These are phyloP conservation scores for Furnarius figulus DNA, from an alignment of 2,113 vertebrate genomes.

Conservation along the genomic window DNA sequence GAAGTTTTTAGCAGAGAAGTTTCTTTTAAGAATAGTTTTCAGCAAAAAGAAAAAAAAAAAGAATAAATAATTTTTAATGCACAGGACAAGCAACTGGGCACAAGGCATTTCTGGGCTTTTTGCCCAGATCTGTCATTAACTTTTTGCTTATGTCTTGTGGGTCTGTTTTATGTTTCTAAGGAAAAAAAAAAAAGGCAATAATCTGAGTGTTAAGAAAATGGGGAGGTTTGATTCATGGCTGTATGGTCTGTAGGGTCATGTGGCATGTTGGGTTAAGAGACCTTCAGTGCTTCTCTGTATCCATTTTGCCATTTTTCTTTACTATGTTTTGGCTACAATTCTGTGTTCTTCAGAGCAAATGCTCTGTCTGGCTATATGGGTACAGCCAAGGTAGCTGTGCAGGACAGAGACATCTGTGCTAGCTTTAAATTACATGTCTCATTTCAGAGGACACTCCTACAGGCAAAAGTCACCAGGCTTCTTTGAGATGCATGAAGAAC, in stretches of 20 bases:
- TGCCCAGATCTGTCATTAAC: neutral
- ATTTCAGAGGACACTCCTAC: neutral
- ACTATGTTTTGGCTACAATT: neutral
- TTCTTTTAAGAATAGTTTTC: neutral
- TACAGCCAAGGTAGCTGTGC: neutral
- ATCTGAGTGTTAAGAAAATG: neutral
- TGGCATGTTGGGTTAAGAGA: neutral
- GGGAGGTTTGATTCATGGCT: neutral
- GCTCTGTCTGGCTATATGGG: neutral
- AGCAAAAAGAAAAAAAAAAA: neutral
- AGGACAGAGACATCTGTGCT: neutral
- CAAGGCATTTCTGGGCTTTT: slow-evolving; percentile 14
- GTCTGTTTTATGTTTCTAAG: neutral
- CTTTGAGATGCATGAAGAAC: neutral
- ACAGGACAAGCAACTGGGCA: neutral
- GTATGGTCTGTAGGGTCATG: neutral
- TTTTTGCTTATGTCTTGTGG: neutral
- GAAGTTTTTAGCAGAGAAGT: neutral
- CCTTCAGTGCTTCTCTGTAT: neutral
- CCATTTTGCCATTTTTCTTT: neutral
- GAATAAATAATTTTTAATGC: neutral
- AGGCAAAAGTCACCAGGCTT: neutral
- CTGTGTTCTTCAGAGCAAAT: neutral
- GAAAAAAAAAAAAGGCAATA: neutral
- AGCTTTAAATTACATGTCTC: neutral